Conservation (phyloP, 2,113 vertebrate genomes). For the Raja brachyura region DNA sequence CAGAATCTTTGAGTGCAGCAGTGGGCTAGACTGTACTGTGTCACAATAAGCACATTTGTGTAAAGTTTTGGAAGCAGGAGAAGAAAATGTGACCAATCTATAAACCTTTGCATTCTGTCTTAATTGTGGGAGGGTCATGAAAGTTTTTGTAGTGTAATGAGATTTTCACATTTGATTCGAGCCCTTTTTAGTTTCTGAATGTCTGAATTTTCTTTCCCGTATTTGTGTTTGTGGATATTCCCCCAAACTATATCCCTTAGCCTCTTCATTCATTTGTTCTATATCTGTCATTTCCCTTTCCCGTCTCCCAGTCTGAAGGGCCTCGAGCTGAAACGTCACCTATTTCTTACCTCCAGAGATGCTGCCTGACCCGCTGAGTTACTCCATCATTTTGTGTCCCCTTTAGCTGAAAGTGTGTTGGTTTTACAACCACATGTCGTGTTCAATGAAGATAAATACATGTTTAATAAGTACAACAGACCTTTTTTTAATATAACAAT, state of each 20-base stretch:
- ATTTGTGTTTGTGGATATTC: not conserved
- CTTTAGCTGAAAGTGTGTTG: not conserved
- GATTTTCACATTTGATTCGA: not conserved
- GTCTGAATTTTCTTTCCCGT: not conserved
- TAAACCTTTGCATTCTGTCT: not conserved
- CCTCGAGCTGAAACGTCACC: no score
- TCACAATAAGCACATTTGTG: constrained; percentile 48
- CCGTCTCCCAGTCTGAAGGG: no score
- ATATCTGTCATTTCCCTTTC: no score
- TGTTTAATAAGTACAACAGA: not conserved
- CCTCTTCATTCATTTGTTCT: not conserved
- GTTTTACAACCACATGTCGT: not conserved
- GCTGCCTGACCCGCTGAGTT: no score
- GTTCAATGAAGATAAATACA: not conserved
- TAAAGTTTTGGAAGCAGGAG: not conserved
- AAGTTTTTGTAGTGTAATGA: not conserved
- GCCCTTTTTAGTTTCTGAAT: not conserved
- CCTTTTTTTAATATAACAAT: not conserved
- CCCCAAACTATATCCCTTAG: not conserved
- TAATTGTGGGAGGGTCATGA: not conserved
- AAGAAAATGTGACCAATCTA: not conserved
- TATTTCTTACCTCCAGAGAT: no score
- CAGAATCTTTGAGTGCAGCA: constrained; percentile 74
- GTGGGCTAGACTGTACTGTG: constrained; percentile 55
- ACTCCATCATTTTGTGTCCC: no score